phyloP scores from a whole-genome alignment of 2,888 invertebrate species.

The Eucriotettix oculatus region DNA sequence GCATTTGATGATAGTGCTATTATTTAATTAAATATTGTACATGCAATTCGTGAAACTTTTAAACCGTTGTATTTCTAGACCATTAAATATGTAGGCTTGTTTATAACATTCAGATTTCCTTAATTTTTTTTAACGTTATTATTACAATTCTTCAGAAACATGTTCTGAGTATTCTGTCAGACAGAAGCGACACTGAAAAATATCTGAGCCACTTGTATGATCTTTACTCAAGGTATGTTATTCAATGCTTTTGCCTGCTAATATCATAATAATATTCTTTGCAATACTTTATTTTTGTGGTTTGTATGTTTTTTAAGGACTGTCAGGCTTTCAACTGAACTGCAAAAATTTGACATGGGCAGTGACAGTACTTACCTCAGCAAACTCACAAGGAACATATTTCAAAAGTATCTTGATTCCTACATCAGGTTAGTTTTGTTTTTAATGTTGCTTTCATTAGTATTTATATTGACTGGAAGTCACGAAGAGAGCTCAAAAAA shows the following conservation, averaged over 20 bases:
- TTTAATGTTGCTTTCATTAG: no score
- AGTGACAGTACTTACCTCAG: conserved; percentile 61
- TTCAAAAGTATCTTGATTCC: conserved; percentile 58
- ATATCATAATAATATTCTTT: no score
- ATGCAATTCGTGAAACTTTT: no score
- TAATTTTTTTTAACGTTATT: no score
- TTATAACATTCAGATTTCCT: no score
- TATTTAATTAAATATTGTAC: no score
- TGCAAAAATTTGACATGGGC: conserved; percentile 59
- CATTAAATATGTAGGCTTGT: no score
- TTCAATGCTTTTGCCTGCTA: not conserved
- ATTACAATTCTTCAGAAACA: conserved; percentile 38
- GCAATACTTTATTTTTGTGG: no score
- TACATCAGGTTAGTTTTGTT: conserved; percentile 44
- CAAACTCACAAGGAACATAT: conserved; percentile 65
- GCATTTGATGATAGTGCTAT: no score
- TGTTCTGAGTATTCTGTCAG: conserved; percentile 63
- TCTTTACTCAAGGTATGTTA: conserved; percentile 63
- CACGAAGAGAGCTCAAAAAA: no score
- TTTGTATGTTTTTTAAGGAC: conserved; percentile 35
- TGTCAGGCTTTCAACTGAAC: conserved; percentile 51
- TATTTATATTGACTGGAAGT: no score
- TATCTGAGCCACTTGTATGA: conserved; percentile 81
- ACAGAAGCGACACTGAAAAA: conserved; percentile 67
- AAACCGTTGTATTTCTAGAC: no score